Conservation (phyloP, 2,113 vertebrate genomes). For the Tricholaema leucomelas region DNA sequence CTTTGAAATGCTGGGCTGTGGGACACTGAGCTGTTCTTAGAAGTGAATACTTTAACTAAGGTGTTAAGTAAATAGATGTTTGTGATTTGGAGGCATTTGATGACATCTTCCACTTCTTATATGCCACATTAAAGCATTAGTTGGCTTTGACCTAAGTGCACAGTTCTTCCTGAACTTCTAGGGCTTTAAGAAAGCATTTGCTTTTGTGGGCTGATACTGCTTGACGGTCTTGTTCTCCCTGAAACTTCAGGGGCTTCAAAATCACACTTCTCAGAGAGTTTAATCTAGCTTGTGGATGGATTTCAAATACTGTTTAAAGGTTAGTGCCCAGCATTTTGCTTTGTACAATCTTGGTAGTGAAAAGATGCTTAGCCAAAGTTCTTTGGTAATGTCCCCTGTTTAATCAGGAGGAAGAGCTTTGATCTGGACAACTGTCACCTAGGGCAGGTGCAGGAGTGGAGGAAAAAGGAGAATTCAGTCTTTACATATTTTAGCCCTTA, state of each 20-base stretch:
- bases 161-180: background rate
- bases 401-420: background rate
- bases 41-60: background rate
- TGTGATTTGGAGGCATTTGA: slow-evolving; percentile 23
- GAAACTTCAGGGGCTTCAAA: background rate
- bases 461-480: background rate
- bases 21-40: background rate
- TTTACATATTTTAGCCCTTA: background rate
- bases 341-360: background rate
- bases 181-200: background rate
- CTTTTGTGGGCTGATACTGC: background rate
- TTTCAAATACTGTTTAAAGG: background rate
- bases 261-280: background rate
- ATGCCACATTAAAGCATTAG: background rate
- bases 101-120: slow-evolving; percentile 20
- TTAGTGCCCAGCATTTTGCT: background rate
- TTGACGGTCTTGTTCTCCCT: background rate
- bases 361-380: background rate
- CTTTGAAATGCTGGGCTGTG: slow-evolving; percentile 5
- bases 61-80: slow-evolving; percentile 19
- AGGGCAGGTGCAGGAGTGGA: background rate
- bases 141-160: background rate
- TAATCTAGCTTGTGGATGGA: background rate
- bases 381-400: background rate
- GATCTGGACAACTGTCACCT: background rate